Evolutionary conservation across 2,888 invertebrate genomes (phyloP), one percentile per base, ranked within the genome.

Genomic region (Catocala nupta): DNA sequence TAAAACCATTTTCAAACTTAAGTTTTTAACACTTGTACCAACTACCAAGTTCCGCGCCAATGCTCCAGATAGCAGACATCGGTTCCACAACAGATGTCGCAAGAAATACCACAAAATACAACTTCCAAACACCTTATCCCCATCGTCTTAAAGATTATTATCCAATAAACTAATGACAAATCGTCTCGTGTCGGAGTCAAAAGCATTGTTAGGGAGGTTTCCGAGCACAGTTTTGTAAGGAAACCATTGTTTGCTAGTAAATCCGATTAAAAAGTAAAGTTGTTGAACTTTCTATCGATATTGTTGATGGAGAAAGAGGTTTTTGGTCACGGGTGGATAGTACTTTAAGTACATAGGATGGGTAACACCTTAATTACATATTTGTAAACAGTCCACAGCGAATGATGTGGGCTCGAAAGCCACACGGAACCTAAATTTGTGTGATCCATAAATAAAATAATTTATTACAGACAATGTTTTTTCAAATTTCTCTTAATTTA

Each of bases 11-110:
- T 39, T 5, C 6, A 9, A 39, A 39, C 9, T 39, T 39, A 39
- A 39, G 9, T 1, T 39, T 39, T 39, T 39, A 39, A 39, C 8
- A 76, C 70, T 76, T 72, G 65, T 8, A 69, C 78, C 72, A 63
- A 7, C 7, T 51, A 0, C 51, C n/a, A 44, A 70, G 82, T 84
- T 84, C 76, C 85, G 83, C 84, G 62, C 71, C 74, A 83, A 67
- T 73, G 81, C 81, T 75, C 75, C 73, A 75, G 79, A 78, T 78
- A 77, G 1, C 79, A 81, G 63, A 74, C 75, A 73, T 83, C 75
- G 65, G 81, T 83, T 78, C 80, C 83, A 82, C 80, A 77, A 79
- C 78, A 77, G 70, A 81, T 80, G 72, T 70, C 62, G 57, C 68
- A 76, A 78, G 67, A 78, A 72, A 55, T 34, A 54, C 54, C 44